Evolutionary conservation across 2,888 invertebrate genomes (phyloP), one percentile per base, ranked within the genome.

Genomic region (Ochropleura plecta): DNA sequence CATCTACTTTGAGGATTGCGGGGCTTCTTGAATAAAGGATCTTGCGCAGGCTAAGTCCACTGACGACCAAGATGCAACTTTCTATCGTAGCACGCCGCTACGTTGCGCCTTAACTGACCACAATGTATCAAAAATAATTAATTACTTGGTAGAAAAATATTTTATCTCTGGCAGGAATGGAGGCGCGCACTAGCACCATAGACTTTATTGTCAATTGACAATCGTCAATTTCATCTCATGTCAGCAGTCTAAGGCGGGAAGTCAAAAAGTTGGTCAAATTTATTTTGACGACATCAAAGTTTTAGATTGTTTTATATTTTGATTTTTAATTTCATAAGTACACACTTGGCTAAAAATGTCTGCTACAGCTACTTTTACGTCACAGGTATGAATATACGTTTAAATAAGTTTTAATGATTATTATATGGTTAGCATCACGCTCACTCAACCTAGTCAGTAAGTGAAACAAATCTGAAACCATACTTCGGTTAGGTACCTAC

Each of bases 361-460:
- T 51, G 88, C 90, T 30, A 89, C 88, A 51, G 85, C 87, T 69
- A 86, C 89, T 57, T 86, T 87, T 49, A 88, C 89, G 16, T 87
- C 91, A 5, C 89, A 91, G 86, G 93, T 91, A 87, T 69, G 71
- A n/a, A 46, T 60, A 51, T 60, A 44, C 6, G 3, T 8, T 75
- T 57, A 0, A 44, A 1, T 62, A 46, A 30, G 46, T 53, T 60
- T n/a, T 18, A 44, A 20, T 5, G 18, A 14, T 9, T 20, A 14
- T 44, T 51, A 3, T 30, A 5, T 30, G 30, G n/a, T 7, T 42
- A 12, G 3, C 42, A 18, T 18, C 0, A 48, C 4, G 3, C n/a
- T 30, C 8, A 16, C n/a, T 30, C 8, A 16, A 5, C 10, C 0
- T 10, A 30, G 30, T 30, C 1, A 30, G 30, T 30, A 30, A 30